A percentile compares a stretch with the other conserved stretches of the same genome.
Evolutionary conservation across 2,797 vertebrate species (phyloP).

Genomic region (Hylomyscus alleni): DNA sequence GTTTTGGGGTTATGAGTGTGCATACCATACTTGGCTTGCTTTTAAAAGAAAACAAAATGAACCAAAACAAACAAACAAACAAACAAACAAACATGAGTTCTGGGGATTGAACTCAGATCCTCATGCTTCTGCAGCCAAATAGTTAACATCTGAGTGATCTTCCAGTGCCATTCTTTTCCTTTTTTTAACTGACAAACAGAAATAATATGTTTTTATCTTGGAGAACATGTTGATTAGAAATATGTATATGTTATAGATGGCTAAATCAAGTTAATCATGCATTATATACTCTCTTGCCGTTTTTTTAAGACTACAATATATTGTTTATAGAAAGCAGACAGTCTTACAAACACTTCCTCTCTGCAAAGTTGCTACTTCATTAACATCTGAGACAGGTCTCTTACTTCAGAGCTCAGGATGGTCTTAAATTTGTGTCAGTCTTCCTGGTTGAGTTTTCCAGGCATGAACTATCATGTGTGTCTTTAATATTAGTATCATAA

Average conservation of each 20-base stretch:
- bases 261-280: neutral
- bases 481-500: conserved; percentile 13
- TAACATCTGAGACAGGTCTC: neutral
- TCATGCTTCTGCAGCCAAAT: neutral
- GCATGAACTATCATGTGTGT: neutral
- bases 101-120: neutral
- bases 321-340: neutral
- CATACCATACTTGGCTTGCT: neutral
- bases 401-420: neutral
- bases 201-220: neutral
- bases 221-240: neutral
- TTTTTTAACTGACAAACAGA: neutral
- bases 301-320: neutral
- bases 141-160: neutral
- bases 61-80: neutral
- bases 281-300: neutral
- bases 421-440: neutral
- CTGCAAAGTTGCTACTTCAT: neutral
- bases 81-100: neutral
- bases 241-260: neutral
- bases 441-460: neutral
- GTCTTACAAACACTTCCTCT: neutral
- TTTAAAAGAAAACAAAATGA: neutral
- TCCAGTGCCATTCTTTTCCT: neutral
- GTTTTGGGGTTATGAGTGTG: neutral